Percentiles rank a stretch among this genome's conserved stretches.
Conservation (phyloP, 2,888 invertebrate genomes). For the Agrotis puta region DNA sequence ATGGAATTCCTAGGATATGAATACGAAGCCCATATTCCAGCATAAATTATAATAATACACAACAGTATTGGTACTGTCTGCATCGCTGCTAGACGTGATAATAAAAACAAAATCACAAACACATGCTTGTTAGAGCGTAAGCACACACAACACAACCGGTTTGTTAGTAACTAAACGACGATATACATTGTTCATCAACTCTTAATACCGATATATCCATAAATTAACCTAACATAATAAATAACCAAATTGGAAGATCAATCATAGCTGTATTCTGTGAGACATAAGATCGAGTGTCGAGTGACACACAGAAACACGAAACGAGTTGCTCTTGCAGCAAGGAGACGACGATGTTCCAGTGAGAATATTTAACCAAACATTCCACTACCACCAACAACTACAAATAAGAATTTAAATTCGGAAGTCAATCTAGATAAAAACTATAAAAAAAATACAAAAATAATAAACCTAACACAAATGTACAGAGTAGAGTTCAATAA, state of each 20-base stretch:
- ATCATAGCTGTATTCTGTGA: slow-evolving; percentile 70
- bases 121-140: slow-evolving; percentile 90
- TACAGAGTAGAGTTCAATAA: slow-evolving; percentile 87
- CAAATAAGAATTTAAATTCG: slow-evolving; percentile 69
- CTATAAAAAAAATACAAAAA: slow-evolving; percentile 81
- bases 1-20: slow-evolving; percentile 75
- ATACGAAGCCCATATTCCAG: slow-evolving; percentile 85
- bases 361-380: slow-evolving; percentile 56
- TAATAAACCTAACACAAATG: slow-evolving; percentile 85
- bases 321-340: slow-evolving; percentile 45
- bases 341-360: slow-evolving; percentile 40
- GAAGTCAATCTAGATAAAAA: slow-evolving; percentile 81
- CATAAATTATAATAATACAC: slow-evolving; percentile 88
- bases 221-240: slow-evolving; percentile 87
- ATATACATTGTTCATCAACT: slow-evolving; percentile 87
- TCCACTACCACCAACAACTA: slow-evolving; percentile 53
- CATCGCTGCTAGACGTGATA: slow-evolving; percentile 61
- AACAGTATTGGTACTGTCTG: slow-evolving; percentile 77
- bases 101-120: slow-evolving; percentile 85
- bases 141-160: slow-evolving; percentile 90
- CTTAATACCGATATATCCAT: slow-evolving; percentile 82
- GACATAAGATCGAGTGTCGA: slow-evolving; percentile 24
- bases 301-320: slow-evolving; percentile 54
- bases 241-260: slow-evolving; percentile 88
- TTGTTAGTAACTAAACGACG: slow-evolving; percentile 88